Base-by-base conservation (phyloP, 2,888 invertebrate genomes). In the Helleia helle region DNA sequence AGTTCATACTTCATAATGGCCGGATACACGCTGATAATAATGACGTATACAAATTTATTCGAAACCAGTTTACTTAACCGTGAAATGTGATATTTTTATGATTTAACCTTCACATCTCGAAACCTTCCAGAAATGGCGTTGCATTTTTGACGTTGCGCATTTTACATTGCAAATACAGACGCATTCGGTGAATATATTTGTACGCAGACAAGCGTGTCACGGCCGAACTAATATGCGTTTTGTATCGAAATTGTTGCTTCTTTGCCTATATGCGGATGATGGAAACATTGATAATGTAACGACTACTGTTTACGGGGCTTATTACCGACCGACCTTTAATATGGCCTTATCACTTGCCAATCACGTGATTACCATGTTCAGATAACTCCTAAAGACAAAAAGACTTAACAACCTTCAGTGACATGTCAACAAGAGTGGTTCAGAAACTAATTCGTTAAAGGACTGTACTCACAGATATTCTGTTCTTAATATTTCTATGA, bases 181-280 rank as follows among this genome's bases (percentile, higher is more conserved):
- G 13, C 40, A 40, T 36, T 30, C 22, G 40, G 43, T 38, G 36
- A 45, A 48, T 43, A 49, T 43, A 48, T 50, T 48, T 64, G 58
- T 58, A 58, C 55, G n/a, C 62, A 58, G 42, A 50, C 54, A 76
- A 67, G 65, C 52, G 56, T 75, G 77, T 72, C 77, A 76, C 50
- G 77, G 77, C 31, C 71, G 54, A 61, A 56, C 46, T 57, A 28
- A 29, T 7, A 12, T n/a, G 12, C 22, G 28, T 9, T 18, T 38
- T 38, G 38, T 22, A 34, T 13, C 34, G 18, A 34, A 22, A 34
- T 34, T 22, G 18, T 34, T 34, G 34, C 4, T 31, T 18, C 4
- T 34, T 11, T 38, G 28, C 28, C 28, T 38, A 22, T 28, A 38
- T 12, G 13, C 13, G 38, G 17, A 37, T n/a, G 22, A 17, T n/a